Percentiles rank a stretch among this genome's conserved stretches.
These are phyloP conservation scores for Saccopteryx bilineata DNA, from an alignment of 2,113 vertebrate genomes.

Conservation along the genomic window DNA sequence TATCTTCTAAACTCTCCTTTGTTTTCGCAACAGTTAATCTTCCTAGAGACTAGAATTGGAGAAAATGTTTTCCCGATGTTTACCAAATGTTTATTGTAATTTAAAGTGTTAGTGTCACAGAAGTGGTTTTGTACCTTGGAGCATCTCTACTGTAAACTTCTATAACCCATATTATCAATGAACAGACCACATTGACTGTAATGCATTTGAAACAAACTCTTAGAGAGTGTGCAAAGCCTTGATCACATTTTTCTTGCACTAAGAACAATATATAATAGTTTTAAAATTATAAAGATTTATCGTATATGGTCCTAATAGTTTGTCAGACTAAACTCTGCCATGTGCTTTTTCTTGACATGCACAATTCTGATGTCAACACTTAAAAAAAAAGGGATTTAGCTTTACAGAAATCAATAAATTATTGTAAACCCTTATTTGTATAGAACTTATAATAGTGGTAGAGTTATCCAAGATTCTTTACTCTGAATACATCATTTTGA, in stretches of 20 bases:
- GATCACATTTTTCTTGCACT: slow-evolving; percentile 2
- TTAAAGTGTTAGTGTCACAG: neutral
- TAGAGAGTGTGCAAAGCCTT: neutral
- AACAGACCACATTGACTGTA: slow-evolving; percentile 56
- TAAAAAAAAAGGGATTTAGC: neutral
- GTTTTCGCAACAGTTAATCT: neutral
- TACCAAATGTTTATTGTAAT: neutral
- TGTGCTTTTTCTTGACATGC: neutral
- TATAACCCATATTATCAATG: neutral
- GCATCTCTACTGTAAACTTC: neutral
- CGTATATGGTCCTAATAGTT: neutral
- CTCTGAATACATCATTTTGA: slow-evolving; percentile 38
- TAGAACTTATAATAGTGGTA: neutral
- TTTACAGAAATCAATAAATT: slow-evolving; percentile 62
- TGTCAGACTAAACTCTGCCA: neutral
- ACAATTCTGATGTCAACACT: neutral
- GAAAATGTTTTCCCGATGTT: slow-evolving; percentile 1
- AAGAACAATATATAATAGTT: slow-evolving; percentile 27
- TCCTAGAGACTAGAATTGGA: neutral
- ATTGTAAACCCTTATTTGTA: slow-evolving; percentile 51
- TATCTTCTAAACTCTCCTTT: neutral
- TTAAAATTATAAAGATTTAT: neutral
- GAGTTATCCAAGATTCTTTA: slow-evolving; percentile 57
- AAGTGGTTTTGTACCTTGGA: neutral
- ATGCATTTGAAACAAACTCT: slow-evolving; percentile 27